Evolutionary conservation across 2,113 vertebrate species (phyloP).

Genomic region (Pampusana beccarii): DNA sequence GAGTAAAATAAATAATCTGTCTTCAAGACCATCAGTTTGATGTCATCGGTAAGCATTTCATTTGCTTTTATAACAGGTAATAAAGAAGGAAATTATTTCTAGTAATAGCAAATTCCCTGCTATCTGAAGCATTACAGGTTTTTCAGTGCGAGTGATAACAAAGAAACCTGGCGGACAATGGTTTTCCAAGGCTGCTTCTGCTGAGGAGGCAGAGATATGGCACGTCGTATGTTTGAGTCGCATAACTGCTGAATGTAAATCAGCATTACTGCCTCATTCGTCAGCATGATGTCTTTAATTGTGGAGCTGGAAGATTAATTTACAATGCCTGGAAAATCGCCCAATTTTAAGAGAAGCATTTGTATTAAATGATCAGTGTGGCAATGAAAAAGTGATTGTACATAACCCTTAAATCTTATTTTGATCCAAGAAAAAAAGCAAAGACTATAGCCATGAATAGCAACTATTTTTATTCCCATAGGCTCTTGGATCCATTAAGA

Average conservation of each 20-base stretch:
- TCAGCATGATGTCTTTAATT: constrained; percentile 71
- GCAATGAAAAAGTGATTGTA: constrained; percentile 18
- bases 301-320: constrained; percentile 72
- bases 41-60: background rate
- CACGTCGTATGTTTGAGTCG: constrained; percentile 10
- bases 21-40: background rate
- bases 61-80: background rate
- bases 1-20: background rate
- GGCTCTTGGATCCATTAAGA: background rate
- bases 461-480: background rate
- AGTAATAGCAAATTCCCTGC: background rate
- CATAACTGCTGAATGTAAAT: constrained; percentile 46
- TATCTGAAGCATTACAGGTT: background rate
- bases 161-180: background rate
- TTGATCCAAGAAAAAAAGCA: background rate
- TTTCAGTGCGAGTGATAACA: background rate
- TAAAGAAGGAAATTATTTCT: background rate
- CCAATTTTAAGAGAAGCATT: constrained; percentile 62
- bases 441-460: background rate
- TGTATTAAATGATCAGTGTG: constrained; percentile 58
- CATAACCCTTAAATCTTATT: constrained; percentile 28
- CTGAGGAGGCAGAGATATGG: constrained; percentile 4
- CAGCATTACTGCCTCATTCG: constrained; percentile 30
- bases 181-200: background rate
- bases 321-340: constrained; percentile 60